Evolutionary conservation across 2,888 invertebrate species (phyloP), one percentile per base, ranked within the genome.

Genomic region (Dione vanillae): DNA sequence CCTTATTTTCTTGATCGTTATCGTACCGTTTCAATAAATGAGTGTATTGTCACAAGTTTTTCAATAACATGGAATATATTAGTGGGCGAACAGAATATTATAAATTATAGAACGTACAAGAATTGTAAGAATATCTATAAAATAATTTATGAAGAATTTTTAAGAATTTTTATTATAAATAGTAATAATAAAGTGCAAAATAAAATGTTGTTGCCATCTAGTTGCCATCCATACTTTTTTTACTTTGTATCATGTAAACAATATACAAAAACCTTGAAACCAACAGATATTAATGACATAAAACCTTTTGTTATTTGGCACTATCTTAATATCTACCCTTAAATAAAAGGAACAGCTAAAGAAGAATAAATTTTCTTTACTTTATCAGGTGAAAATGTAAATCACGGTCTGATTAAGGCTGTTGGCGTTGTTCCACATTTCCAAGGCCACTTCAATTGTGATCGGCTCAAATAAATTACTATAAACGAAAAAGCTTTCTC

Each of bases 371-470:
- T 37, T 56, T 56, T 56, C 16, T 56, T 37, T 16, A 14, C 20
- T 59, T 59, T 43, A 41, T 59, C 58, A 59, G 59, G 59, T 59
- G 59, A 59, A 59, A 59, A 59, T 59, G 43, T 59, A 43, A 59
- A 59, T 61, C 59, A 61, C 27, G 16, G 59, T 45, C 59, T 61
- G 43, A 43, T 61, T 43, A 61, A 43, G 43, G 43, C 43, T 43
- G 43, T 19, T n/a, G 59, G 43, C 11, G 43, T 43, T 61, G 54
- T 61, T n/a, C 59, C 59, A 20, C 43, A 41, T 43, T 61, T 41
- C 43, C 43, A 61, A 20, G 43, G 41, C 2, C 43, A 1, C 43
- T 59, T 27, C 20, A 43, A 27, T 43, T n/a, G 43, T 61, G 59
- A 61, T 61, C 20, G 59, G 43, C 9, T 27, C 41, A 51, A 59